Conservation (phyloP, 2,113 vertebrate species). For the Nanger granti region DNA sequence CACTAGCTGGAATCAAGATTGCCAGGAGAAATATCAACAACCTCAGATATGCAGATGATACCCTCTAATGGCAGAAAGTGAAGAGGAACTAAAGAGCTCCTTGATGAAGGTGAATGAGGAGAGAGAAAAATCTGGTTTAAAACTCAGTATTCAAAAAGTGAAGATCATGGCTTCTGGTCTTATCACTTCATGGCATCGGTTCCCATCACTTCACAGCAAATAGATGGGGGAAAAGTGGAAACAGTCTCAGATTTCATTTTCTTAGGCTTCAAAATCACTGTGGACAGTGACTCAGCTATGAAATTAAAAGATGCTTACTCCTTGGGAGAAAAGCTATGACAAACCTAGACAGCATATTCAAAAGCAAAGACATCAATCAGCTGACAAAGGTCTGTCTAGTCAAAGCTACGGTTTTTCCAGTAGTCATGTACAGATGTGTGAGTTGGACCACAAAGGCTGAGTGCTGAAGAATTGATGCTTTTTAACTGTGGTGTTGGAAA, state of each 20-base stretch:
- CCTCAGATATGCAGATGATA: background rate
- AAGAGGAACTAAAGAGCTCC: background rate
- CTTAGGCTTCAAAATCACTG: background rate
- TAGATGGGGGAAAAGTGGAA: background rate
- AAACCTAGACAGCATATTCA: background rate
- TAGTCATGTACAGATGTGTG: background rate
- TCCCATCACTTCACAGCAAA: background rate
- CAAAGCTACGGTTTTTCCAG: background rate
- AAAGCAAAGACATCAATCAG: background rate
- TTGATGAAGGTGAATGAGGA: background rate
- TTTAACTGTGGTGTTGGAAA: background rate
- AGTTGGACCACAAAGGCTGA: background rate
- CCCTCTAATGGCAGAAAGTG: background rate
- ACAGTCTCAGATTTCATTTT: background rate
- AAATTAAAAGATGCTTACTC: background rate
- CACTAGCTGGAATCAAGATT: background rate
- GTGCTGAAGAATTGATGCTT: background rate
- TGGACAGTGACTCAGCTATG: background rate
- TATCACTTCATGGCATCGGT: background rate
- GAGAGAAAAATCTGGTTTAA: background rate
- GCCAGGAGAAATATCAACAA: background rate
- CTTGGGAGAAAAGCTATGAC: background rate
- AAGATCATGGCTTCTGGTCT: background rate
- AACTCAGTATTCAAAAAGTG: background rate
- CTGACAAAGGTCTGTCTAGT: background rate